Base-by-base conservation (phyloP, 2,113 vertebrate genomes). In the Peromyscus leucopus region DNA sequence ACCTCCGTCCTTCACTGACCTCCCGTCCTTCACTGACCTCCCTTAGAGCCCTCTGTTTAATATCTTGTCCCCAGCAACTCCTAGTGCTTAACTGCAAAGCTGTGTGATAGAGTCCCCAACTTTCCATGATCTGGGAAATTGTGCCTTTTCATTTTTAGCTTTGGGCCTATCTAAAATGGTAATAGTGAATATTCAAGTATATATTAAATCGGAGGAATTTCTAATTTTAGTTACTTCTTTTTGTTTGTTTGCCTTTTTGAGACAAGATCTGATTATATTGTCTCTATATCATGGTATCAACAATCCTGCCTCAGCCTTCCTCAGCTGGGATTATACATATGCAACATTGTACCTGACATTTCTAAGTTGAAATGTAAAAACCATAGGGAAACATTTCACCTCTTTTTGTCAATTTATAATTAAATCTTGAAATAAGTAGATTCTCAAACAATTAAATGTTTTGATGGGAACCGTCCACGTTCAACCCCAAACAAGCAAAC, bases 331-430 rank as follows among this genome's bases (percentile, higher is more conserved):
- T 88, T 48, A 19, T n/a, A 55, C 31, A 17, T 33, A 42, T 5
- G 8, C 36, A 24, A 10, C 26, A 75, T 16, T 61, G 28, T 8
- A 55, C 42, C 57, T 39, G 42, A 28, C 11, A 65, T 85, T 85
- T 67, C 61, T 31, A 65, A 65, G 39, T 93, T 97, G 91, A 94
- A 89, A 87, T 42, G 36, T 92, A 90, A 92, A 96, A 90, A 90
- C 48, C 90, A 28, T 94, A 74, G 91, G 26, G 75, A 84, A 80
- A 67, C 51, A 76, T 76, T 83, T 96, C 36, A 74, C 39, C n/a
- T 96, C 13, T 93, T 96, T 91, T 16, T 96, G 63, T 90, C 67
- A 82, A 69, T 82, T 89, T 96, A 86, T 85, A 96, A 89, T 96
- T 92, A 94, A 96, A 82, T 91, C 22, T 96, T 82, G 42, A 94